A percentile compares a stretch with the other conserved stretches of the same genome.
Conservation (phyloP, 64 coral and sea anemone species). For the Actinia equina region DNA sequence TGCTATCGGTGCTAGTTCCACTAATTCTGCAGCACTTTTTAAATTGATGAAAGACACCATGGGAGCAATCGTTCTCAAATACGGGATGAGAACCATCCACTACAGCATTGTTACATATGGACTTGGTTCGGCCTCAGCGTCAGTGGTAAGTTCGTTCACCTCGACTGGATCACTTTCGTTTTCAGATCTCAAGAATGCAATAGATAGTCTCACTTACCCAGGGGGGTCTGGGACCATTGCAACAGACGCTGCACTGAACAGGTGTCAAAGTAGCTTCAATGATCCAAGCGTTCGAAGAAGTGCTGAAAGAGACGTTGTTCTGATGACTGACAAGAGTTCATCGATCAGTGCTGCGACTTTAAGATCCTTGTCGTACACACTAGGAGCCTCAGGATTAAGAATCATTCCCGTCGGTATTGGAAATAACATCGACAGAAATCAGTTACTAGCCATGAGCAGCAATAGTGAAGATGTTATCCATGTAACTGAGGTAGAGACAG, state of each 20-base stretch:
- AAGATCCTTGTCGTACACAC: neutral
- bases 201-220: neutral
- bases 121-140: neutral
- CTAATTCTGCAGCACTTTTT: neutral
- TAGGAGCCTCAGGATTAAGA: neutral
- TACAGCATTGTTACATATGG: conserved; percentile 59
- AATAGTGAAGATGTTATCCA: conserved; percentile 41
- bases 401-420: conserved; percentile 38
- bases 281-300: neutral
- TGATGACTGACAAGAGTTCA: conserved; percentile 17
- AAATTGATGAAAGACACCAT: conserved; percentile 27
- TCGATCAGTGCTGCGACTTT: neutral
- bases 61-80: conserved; percentile 5
- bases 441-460: conserved; percentile 23
- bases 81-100: conserved; percentile 37
- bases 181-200: neutral
- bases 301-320: conserved; percentile 8
- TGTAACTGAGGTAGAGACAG: neutral
- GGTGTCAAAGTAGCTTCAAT: conserved; percentile 9
- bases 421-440: neutral
- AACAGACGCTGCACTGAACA: neutral
- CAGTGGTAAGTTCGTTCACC: neutral
- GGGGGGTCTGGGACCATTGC: conserved; percentile 7
- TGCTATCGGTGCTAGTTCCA: conserved; percentile 28
- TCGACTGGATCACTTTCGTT: too few species aligned